phyloP scores from a whole-genome alignment of 2,888 invertebrate species.

The Papilio gigon region DNA sequence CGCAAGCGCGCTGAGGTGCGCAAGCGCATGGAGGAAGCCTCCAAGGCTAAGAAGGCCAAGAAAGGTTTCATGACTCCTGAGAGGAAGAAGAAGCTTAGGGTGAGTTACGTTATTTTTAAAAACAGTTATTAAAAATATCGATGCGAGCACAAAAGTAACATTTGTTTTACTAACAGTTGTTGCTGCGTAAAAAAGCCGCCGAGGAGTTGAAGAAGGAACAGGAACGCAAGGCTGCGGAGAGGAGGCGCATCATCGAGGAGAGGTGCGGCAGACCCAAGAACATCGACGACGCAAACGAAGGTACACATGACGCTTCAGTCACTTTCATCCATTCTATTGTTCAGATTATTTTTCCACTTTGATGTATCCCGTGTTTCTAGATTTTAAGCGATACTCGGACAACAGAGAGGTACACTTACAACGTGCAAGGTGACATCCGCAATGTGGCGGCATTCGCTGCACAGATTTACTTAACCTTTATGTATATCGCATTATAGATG shows the following conservation, averaged over 20 bases:
- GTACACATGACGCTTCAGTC: conserved; percentile 80
- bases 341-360: conserved; percentile 1
- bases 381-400: conserved; percentile 7
- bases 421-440: conserved; percentile 54
- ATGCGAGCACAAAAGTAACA: neutral
- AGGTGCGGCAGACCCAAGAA: conserved; percentile 96
- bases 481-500: conserved; percentile 85
- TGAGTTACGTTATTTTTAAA: conserved; percentile 75
- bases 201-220: conserved; percentile 99
- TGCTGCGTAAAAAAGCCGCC: conserved; percentile 99
- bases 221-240: conserved; percentile 98
- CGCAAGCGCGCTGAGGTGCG: conserved; percentile 99
- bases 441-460: conserved; percentile 49
- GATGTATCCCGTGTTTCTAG: conserved; percentile 2
- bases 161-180: conserved; percentile 85
- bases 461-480: conserved; percentile 50
- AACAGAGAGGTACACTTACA: conserved; percentile 53
- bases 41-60: conserved; percentile 99
- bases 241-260: conserved; percentile 98
- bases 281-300: conserved; percentile 96
- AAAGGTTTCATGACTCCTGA: conserved; percentile 99
- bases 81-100: conserved; percentile 99
- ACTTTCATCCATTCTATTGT: neutral
- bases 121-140: neutral
- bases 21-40: conserved; percentile 99